phyloP scores from a whole-genome alignment of 1,140 invertebrate genomes.

The Oryctes rhinoceros region DNA sequence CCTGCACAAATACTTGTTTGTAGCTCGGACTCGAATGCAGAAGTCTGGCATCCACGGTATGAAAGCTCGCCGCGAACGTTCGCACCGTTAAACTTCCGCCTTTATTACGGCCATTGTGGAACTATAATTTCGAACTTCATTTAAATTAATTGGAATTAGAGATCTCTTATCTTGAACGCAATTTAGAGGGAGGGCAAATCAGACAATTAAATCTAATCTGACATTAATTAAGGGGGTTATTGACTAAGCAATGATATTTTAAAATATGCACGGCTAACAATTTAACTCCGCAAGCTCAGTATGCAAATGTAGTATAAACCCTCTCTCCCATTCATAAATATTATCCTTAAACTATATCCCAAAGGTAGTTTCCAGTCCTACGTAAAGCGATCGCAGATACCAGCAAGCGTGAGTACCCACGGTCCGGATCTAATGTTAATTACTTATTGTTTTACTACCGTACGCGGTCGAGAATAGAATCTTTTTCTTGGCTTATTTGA shows the following conservation, averaged over 20 bases:
- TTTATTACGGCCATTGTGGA: slow-evolving; percentile 2
- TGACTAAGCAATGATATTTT: slow-evolving; percentile 36
- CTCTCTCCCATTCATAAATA: background rate
- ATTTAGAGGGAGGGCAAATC: slow-evolving; percentile 11
- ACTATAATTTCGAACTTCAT: slow-evolving; percentile 33
- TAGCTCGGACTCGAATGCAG: background rate
- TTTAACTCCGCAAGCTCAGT: slow-evolving; percentile 14
- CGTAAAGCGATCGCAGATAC: background rate
- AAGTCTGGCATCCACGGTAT: background rate
- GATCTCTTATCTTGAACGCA: slow-evolving; percentile 29
- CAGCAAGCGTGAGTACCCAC: background rate
- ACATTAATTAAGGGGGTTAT: slow-evolving; percentile 32
- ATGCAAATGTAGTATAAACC: slow-evolving; percentile 26
- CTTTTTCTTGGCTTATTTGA: no score
- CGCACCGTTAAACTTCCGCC: background rate
- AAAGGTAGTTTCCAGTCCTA: background rate
- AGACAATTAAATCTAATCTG: slow-evolving; percentile 36
- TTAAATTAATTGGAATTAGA: slow-evolving; percentile 34
- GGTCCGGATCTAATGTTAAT: background rate
- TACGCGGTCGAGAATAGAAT: background rate
- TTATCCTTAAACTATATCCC: slow-evolving; percentile 33
- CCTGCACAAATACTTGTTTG: no score
- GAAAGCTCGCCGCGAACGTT: background rate
- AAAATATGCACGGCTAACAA: slow-evolving; percentile 25
- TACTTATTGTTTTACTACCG: background rate